Percentiles rank a stretch among this genome's conserved stretches.
These are phyloP conservation scores for Pteromalus puparum DNA, from an alignment of 1,140 invertebrate genomes.

Conservation along the genomic window DNA sequence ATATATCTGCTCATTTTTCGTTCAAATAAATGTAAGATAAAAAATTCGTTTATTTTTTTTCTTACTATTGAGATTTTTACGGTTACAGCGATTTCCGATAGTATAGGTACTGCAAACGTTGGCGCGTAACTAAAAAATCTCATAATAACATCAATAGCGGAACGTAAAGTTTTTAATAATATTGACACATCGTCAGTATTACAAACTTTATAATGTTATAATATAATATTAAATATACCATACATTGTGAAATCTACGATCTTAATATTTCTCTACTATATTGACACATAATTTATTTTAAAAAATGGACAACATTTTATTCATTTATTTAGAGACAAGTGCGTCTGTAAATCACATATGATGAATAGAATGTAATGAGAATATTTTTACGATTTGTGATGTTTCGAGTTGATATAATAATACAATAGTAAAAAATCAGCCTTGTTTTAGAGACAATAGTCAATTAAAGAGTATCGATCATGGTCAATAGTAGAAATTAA, in stretches of 20 bases:
- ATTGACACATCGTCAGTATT: constrained; percentile 3
- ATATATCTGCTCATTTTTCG: background rate
- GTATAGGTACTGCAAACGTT: background rate
- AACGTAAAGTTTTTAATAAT: background rate
- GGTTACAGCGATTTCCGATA: background rate
- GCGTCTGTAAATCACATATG: background rate
- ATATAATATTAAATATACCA: background rate
- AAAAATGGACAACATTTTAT: background rate
- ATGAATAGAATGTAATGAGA: background rate
- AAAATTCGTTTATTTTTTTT: too few species aligned
- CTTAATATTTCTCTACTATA: background rate
- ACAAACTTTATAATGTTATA: constrained; percentile 12
- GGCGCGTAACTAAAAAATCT: background rate
- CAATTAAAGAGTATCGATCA: background rate
- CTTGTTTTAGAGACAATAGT: background rate
- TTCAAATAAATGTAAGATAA: background rate
- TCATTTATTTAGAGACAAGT: background rate
- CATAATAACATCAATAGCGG: background rate
- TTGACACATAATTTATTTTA: background rate
- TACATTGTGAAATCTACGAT: background rate
- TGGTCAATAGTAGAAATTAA: background rate
- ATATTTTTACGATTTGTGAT: background rate
- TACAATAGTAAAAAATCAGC: constrained; percentile 13
- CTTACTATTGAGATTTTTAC: background rate
- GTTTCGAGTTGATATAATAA: background rate